Evolutionary conservation across 2,888 invertebrate genomes (phyloP).

Genomic region (Heliconius ethilla): DNA sequence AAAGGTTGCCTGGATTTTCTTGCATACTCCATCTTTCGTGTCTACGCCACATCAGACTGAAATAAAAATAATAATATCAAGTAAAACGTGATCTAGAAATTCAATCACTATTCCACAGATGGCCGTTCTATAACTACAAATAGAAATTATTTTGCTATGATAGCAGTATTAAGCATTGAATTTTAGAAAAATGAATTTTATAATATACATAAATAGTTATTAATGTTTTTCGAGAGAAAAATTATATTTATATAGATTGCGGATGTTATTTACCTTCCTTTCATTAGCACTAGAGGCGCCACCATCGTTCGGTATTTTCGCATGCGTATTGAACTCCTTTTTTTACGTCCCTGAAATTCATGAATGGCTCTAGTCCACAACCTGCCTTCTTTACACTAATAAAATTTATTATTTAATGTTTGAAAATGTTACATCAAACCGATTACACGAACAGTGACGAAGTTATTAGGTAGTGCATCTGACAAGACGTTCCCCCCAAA

Average conservation of each 20-base stretch:
- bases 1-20: neutral
- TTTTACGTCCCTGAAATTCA: conserved; percentile 69
- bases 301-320: conserved; percentile 52
- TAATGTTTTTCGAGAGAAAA: neutral
- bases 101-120: conserved; percentile 5
- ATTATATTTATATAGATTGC: neutral
- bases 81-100: neutral
- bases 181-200: neutral
- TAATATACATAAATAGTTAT: neutral
- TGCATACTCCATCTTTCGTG: neutral
- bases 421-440: conserved; percentile 71
- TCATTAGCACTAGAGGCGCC: conserved; percentile 50
- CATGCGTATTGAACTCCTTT: conserved; percentile 68
- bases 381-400: conserved; percentile 65
- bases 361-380: conserved; percentile 75
- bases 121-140: neutral
- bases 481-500: conserved; percentile 59
- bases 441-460: conserved; percentile 62
- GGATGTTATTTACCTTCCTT: neutral
- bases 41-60: neutral
- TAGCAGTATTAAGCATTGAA: neutral
- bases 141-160: too few relatives aligned
- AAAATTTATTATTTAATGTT: conserved; percentile 68
- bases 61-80: neutral
- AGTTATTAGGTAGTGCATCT: conserved; percentile 74